These are phyloP conservation scores for Trachelus stipa DNA, from an alignment of 2,888 invertebrate genomes.

Conservation along the genomic window DNA sequence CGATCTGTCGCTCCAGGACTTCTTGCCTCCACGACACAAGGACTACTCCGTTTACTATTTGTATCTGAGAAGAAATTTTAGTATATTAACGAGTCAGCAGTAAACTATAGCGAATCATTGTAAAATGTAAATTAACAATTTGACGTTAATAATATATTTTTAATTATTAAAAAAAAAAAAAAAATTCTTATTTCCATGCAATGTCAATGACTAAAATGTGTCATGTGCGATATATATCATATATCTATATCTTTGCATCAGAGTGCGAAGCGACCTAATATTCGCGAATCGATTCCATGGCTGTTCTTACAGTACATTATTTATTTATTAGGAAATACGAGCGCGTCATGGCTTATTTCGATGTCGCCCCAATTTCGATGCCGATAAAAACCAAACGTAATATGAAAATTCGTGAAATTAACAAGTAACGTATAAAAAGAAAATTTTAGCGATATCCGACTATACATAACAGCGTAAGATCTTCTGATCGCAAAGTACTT, in stretches of 20 bases:
- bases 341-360: neutral
- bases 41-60: conserved; percentile 87
- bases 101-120: neutral
- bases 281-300: neutral
- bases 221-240: neutral
- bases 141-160: neutral
- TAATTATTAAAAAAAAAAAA: no score
- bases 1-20: conserved; percentile 88
- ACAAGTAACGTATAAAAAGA: no score
- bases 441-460: no score
- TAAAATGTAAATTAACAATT: neutral
- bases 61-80: conserved; percentile 73
- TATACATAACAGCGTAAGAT: no score
- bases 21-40: conserved; percentile 89
- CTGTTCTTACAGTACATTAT: neutral
- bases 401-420: no score
- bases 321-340: neutral
- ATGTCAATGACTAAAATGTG: neutral
- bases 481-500: no score
- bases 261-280: neutral
- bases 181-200: neutral
- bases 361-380: neutral
- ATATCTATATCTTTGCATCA: neutral
- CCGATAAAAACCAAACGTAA: neutral
- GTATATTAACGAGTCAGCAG: neutral